These are phyloP conservation scores for Steatocranus sp. DNA, from an alignment of 2,797 vertebrate genomes.

Conservation along the genomic window DNA sequence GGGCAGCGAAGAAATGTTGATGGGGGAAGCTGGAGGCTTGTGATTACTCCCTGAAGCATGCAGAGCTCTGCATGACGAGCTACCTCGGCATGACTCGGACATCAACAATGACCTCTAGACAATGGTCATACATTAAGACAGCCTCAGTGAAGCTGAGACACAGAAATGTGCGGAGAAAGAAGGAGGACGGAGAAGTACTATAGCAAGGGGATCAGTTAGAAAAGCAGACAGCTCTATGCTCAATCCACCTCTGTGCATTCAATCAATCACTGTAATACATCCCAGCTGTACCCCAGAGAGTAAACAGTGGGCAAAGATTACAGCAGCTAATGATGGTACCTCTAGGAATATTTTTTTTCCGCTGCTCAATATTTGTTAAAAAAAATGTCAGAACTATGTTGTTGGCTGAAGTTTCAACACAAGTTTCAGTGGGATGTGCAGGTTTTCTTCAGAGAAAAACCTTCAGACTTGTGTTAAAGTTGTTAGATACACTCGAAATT, in stretches of 20 bases:
- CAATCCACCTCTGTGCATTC: slow-evolving; percentile 32
- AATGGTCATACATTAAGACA: slow-evolving; percentile 56
- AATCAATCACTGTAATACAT: slow-evolving; percentile 53
- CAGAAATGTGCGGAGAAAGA: not conserved
- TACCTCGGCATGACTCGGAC: slow-evolving; percentile 66
- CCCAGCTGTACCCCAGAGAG: slow-evolving; percentile 32
- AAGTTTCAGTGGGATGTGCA: not conserved
- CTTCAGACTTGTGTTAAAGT: not conserved
- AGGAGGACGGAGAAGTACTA: not conserved
- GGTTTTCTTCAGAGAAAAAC: slow-evolving; percentile 5
- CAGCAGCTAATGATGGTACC: slow-evolving; percentile 42
- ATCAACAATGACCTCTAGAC: slow-evolving; percentile 73
- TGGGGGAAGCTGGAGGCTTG: slow-evolving; percentile 65
- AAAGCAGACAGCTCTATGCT: slow-evolving; percentile 14
- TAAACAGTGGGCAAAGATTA: slow-evolving; percentile 27
- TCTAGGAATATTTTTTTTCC: slow-evolving; percentile 10
- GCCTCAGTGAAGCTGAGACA: slow-evolving; percentile 33
- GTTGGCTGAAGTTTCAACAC: slow-evolving; percentile 20
- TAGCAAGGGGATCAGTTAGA: slow-evolving; percentile 44
- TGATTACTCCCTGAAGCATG: slow-evolving; percentile 74
- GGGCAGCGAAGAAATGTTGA: slow-evolving; percentile 73
- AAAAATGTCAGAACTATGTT: slow-evolving; percentile 45
- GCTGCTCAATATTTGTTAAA: slow-evolving; percentile 22
- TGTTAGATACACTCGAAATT: slow-evolving; percentile 2
- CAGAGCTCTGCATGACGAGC: slow-evolving; percentile 65